Evolutionary conservation across 2,113 vertebrate species (phyloP), one percentile per base, ranked within the genome.

Genomic region (Onychostoma macrolepis): DNA sequence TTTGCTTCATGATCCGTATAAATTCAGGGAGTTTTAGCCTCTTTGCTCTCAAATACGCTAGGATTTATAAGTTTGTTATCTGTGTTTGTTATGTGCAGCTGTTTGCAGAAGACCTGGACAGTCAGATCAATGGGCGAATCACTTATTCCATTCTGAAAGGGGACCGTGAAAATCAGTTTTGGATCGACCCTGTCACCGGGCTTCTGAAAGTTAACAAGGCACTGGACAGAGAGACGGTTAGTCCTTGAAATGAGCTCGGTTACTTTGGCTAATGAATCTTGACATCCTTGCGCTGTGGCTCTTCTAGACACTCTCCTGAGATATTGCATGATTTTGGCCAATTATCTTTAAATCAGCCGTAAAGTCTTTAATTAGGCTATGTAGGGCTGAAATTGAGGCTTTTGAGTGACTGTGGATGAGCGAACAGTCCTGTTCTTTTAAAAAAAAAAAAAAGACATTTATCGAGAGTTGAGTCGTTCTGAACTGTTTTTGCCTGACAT

Each of bases 161-260:
- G 2, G 97, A 99, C 91, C 95, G 88, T 36, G 96, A 95, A 90
- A 97, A 96, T 86, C 96, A 98, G 89, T 99, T 99, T 95, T 94
- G 95, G 24, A 95, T 99, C 76, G 96, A 98, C 94, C 96, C 98
- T 78, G 90, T 95, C 63, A 88, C 96, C 56, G 98, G 98, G 83
- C 95, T 98, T 0, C 95, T 99, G 92, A 97, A 97, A 87, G 97
- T 99, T 92, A 98, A 98, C 90, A 97, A 98, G 94, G 96, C 95
- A 87, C 95, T 99, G 89, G 97, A 99, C 93, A 94, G 98, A 92
- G 98, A 99, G 93, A 94, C 94, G 93, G 98, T 99, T 95, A 96
- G 96, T 77, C 48, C 21, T 58, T 86, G 83, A 74, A 88, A 81
- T 53, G 86, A 63, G 65, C 85, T 75, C 8, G 19, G 43, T 75